phyloP scores from a whole-genome alignment of 2,113 vertebrate species.

The Phoxinus phoxinus region DNA sequence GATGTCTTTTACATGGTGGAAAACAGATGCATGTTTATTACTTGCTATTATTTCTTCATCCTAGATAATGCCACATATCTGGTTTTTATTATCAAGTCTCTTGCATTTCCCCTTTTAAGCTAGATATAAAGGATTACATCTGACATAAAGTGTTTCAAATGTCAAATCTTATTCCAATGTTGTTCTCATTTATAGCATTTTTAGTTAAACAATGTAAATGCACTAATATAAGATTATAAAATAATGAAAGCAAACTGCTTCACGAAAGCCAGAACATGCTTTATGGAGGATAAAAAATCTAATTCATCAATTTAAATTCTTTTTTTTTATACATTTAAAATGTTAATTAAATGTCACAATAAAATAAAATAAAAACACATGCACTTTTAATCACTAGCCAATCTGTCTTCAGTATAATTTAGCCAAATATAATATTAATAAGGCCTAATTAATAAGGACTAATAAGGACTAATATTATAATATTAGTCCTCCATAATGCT shows the following conservation, averaged over 20 bases:
- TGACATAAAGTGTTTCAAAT: not conserved
- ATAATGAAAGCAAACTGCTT: not conserved
- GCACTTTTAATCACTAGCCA: no score
- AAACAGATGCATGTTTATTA: constrained; percentile 20
- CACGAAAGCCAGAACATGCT: not conserved
- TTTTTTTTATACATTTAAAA: no score
- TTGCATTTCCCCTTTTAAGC: not conserved
- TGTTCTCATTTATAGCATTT: not conserved
- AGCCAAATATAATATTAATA: no score
- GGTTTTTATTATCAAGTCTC: not conserved
- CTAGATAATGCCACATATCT: not conserved
- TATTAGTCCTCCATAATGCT: not conserved
- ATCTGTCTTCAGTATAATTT: no score
- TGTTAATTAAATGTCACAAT: no score
- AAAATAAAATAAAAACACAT: no score
- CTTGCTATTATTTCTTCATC: not conserved
- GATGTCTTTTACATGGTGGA: constrained; percentile 1
- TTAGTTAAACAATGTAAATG: not conserved
- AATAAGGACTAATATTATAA: no score
- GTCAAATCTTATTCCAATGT: constrained; percentile 12
- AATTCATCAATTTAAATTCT: not conserved
- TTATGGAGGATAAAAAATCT: not conserved
- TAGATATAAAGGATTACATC: not conserved
- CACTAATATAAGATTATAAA: not conserved
- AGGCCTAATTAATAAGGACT: no score